Evolutionary conservation across 2,113 vertebrate genomes (phyloP).

Genomic region (Oplegnathus fasciatus): DNA sequence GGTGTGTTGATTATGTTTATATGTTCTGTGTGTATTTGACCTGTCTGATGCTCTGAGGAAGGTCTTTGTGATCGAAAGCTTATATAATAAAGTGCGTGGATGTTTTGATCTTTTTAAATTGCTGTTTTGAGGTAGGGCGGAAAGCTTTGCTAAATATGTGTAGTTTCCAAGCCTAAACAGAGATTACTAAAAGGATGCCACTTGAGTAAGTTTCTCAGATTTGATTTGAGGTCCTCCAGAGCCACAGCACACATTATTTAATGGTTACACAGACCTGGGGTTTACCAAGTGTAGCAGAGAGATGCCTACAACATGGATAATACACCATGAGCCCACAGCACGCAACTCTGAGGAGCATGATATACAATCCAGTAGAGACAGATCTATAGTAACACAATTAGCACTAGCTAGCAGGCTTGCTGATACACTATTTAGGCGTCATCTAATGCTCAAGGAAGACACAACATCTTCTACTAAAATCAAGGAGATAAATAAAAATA

Average conservation of each 20-base stretch:
- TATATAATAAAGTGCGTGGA: not conserved
- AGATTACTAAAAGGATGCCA: not conserved
- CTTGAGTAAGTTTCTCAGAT: not conserved
- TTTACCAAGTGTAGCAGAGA: not conserved
- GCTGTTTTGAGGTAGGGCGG: no score
- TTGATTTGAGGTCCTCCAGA: not conserved
- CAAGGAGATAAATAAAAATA: not conserved
- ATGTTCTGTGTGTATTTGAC: no score
- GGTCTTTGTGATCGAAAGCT: not conserved
- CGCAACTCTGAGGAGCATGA: not conserved
- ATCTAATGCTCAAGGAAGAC: constrained; percentile 9
- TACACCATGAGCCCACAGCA: not conserved
- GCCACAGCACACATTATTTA: not conserved
- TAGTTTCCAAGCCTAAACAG: not conserved
- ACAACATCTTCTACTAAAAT: constrained; percentile 9
- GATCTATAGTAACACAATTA: constrained; percentile 17
- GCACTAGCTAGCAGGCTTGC: constrained; percentile 15
- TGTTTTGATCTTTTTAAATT: no score
- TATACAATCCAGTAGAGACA: not conserved
- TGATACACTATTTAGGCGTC: constrained; percentile 5
- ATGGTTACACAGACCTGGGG: not conserved
- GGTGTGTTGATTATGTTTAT: no score
- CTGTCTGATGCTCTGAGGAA: not conserved
- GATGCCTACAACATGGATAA: not conserved
- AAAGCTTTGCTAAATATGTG: no score